These are phyloP conservation scores for Nettapus auritus DNA, from an alignment of 2,113 vertebrate species.

Conservation along the genomic window DNA sequence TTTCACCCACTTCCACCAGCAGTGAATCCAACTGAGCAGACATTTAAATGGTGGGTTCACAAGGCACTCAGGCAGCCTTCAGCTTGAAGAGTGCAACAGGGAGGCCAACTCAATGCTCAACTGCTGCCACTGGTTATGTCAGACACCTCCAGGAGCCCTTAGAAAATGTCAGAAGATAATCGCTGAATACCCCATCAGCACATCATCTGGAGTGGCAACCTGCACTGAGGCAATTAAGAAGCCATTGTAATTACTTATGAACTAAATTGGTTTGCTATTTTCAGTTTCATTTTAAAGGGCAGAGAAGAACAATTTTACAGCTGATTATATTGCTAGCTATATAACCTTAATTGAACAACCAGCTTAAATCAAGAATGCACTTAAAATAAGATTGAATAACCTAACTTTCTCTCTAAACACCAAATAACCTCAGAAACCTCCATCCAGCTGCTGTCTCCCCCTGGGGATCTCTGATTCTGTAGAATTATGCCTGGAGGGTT, in stretches of 20 bases:
- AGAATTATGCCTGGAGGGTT: not conserved
- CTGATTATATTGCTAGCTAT: not conserved
- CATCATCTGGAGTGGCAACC: not conserved
- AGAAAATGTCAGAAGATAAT: not conserved
- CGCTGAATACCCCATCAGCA: not conserved
- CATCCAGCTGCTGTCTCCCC: not conserved
- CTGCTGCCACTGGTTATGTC: not conserved
- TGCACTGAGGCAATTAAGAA: not conserved
- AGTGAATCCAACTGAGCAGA: not conserved
- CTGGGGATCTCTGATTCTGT: not conserved
- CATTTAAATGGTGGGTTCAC: not conserved
- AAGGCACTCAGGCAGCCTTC: not conserved
- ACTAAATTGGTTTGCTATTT: not conserved
- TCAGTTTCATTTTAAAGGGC: not conserved
- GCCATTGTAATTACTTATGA: not conserved
- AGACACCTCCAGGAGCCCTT: not conserved
- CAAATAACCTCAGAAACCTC: not conserved
- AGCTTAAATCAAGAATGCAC: not conserved
- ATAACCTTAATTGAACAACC: not conserved
- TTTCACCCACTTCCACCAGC: not conserved
- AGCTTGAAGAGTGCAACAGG: not conserved
- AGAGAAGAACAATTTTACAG: not conserved
- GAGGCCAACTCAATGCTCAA: not conserved
- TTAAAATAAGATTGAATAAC: not conserved
- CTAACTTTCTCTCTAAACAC: not conserved